These are phyloP conservation scores for Apantesis nais DNA, from an alignment of 2,888 invertebrate genomes.

Conservation along the genomic window DNA sequence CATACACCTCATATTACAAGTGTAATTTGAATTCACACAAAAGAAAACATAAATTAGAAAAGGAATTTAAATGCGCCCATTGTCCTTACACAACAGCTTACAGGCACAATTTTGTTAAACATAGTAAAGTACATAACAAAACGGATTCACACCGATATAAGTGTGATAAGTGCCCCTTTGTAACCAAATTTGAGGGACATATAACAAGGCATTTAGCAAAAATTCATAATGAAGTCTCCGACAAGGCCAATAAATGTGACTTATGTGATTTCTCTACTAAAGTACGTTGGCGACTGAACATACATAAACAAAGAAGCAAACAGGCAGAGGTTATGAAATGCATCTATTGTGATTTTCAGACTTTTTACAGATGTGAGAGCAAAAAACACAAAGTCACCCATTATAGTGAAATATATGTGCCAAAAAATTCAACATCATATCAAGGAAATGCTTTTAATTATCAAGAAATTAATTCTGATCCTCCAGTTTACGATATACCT, in stretches of 20 bases:
- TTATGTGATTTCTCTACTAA: conserved; percentile 67
- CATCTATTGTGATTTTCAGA: conserved; percentile 59
- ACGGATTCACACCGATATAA: conserved; percentile 42
- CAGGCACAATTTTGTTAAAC: conserved; percentile 56
- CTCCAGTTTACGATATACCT: background rate
- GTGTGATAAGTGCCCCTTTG: conserved; percentile 69
- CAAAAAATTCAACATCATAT: conserved; percentile 10
- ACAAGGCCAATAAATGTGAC: conserved; percentile 62
- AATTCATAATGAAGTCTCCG: conserved; percentile 65
- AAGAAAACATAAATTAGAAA: conserved; percentile 56
- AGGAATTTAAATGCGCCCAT: conserved; percentile 53
- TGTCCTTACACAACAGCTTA: conserved; percentile 57
- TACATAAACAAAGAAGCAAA: conserved; percentile 63
- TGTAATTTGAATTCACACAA: conserved; percentile 57
- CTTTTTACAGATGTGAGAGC: conserved; percentile 62
- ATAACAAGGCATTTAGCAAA: conserved; percentile 67
- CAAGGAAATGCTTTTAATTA: background rate
- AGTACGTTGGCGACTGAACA: conserved; percentile 64
- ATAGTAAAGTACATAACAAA: conserved; percentile 52
- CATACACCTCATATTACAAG: conserved; percentile 45
- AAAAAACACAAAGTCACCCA: conserved; percentile 61
- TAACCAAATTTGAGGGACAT: conserved; percentile 66
- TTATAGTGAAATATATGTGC: conserved; percentile 31
- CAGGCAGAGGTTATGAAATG: conserved; percentile 57
- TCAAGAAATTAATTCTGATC: background rate